Evolutionary conservation across 2,888 invertebrate species (phyloP).

Genomic region (Perizoma flavofasciatum): DNA sequence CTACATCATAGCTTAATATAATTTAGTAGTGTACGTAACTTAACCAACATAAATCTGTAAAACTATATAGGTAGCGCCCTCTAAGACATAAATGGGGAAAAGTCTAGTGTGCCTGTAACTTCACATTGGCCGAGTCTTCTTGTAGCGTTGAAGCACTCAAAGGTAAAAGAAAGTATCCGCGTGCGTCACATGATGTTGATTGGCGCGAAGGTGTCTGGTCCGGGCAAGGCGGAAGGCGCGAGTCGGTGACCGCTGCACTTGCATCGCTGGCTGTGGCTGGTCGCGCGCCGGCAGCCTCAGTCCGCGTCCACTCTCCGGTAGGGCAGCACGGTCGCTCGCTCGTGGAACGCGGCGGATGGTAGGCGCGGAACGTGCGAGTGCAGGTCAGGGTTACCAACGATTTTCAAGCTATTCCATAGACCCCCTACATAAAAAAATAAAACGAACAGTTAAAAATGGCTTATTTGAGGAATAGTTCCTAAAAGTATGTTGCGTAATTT

Average conservation of each 20-base stretch:
- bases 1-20: no score
- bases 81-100: no score
- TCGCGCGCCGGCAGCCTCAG: slow-evolving; percentile 45
- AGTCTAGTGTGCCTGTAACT: no score
- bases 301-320: slow-evolving; percentile 69
- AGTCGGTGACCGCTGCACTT: slow-evolving; percentile 59
- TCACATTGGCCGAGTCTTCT: slow-evolving; percentile 4
- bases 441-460: background rate
- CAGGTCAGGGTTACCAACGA: slow-evolving; percentile 42
- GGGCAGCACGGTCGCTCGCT: slow-evolving; percentile 58
- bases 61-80: no score
- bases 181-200: slow-evolving; percentile 9
- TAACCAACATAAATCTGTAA: no score
- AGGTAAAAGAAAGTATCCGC: slow-evolving; percentile 25
- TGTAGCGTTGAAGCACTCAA: slow-evolving; percentile 27
- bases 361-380: slow-evolving; percentile 42
- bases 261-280: slow-evolving; percentile 49
- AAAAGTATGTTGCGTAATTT: background rate
- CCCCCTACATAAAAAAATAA: background rate
- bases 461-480: background rate
- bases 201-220: slow-evolving; percentile 38
- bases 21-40: no score
- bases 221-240: slow-evolving; percentile 51
- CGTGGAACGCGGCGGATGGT: slow-evolving; percentile 50
- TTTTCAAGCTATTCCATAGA: slow-evolving; percentile 2